Percentiles rank a stretch among this genome's conserved stretches.
phyloP scores from a whole-genome alignment of 1,140 invertebrate genomes.

The Bombyx mandarina region DNA sequence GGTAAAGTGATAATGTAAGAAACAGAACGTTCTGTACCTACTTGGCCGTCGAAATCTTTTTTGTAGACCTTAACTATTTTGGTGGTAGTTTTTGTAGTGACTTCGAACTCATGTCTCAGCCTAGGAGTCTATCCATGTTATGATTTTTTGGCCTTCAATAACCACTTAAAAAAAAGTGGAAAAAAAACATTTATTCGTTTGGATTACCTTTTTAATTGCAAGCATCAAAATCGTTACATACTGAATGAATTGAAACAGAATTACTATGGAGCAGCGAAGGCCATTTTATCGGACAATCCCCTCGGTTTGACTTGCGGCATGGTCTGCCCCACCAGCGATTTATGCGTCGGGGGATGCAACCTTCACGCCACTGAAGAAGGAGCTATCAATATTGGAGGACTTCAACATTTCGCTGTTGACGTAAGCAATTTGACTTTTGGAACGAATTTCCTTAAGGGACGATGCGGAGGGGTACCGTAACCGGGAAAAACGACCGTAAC shows the following conservation, averaged over 20 bases:
- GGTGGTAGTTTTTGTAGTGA: too few relatives aligned
- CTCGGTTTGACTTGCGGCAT: constrained; percentile 97
- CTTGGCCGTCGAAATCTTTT: not conserved
- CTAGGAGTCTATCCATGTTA: too few relatives aligned
- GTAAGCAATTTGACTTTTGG: constrained; percentile 63
- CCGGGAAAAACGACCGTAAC: too few relatives aligned
- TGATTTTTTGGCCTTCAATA: too few relatives aligned
- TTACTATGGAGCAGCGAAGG: constrained; percentile 97
- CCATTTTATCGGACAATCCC: constrained; percentile 97
- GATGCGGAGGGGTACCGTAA: too few relatives aligned
- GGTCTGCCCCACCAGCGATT: constrained; percentile 98
- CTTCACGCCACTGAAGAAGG: constrained; percentile 95
- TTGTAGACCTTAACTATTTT: too few relatives aligned
- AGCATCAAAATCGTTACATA: too few relatives aligned
- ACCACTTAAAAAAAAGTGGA: too few relatives aligned
- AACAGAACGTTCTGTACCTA: not conserved
- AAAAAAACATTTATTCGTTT: too few relatives aligned
- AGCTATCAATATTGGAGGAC: constrained; percentile 97
- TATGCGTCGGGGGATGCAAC: constrained; percentile 98
- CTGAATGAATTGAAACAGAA: constrained; percentile 72
- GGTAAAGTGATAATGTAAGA: constrained; percentile 63
- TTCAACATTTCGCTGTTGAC: constrained; percentile 98
- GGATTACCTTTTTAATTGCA: too few relatives aligned
- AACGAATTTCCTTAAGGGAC: too few relatives aligned
- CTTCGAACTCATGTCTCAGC: too few relatives aligned